Base-by-base conservation (phyloP, 2,888 invertebrate species). In the Anticlea derivata region DNA sequence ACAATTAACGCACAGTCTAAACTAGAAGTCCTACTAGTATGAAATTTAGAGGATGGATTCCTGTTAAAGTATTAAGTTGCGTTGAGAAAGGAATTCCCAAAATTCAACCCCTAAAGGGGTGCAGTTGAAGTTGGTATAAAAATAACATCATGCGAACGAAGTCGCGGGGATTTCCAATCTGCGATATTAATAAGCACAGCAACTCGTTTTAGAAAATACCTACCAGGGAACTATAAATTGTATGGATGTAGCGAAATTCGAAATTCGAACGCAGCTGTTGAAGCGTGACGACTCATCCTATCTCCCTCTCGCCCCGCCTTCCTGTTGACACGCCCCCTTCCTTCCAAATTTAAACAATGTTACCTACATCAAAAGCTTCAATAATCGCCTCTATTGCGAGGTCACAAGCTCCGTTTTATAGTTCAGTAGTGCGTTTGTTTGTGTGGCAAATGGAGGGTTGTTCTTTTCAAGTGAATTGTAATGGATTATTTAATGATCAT, bases 291-390 rank as follows among this genome's bases (percentile, higher is more conserved):
- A 51, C 53, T 41, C 56, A 44, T 58, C 49, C 58, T 88, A 87
- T 87, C 83, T 81, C 79, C 85, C 80, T 77, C 78, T 74, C 74
- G 83, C 73, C 70, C 83, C 86, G 86, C 86, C 87, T 75, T 80
- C 73, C 66, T 63, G 61, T 51, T 44, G 65, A 73, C 86, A 86
- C 89, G 89, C 89, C 89, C 50, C 72, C 80, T 81, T 83, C 85
- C 84, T 80, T 66, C 72, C 75, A 80, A 67, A 80, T 79, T 78
- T 77, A 78, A 83, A 75, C 64, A 60, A 55, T 54, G 50, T 57
- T 22, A 39, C 41, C 52, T 38, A 39, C 41, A 55, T 38, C 48
- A 56, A 50, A 55, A 47, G 39, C 40, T 44, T 43, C 52, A 33
- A 55, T 52, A 45, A 35, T 48, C 44, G 38, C 50, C 46, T 37